phyloP scores from a whole-genome alignment of 1,140 invertebrate genomes.

The Drosophila subpulchrella region DNA sequence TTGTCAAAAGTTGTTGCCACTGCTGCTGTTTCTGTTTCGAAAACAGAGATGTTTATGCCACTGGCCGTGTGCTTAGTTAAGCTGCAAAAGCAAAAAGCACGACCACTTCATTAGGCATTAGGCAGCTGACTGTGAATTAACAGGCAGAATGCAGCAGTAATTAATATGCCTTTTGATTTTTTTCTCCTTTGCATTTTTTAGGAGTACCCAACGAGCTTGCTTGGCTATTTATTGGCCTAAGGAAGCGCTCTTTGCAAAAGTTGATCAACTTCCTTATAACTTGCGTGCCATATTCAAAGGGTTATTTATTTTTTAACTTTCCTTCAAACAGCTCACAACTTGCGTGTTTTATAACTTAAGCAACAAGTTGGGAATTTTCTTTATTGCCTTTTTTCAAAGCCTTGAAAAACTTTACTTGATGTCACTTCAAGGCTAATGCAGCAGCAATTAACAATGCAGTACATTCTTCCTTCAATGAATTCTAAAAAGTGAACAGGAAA shows the following conservation, averaged over 20 bases:
- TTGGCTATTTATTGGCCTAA: not conserved
- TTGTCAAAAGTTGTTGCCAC: slow-evolving; percentile 54
- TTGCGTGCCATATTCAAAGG: slow-evolving; percentile 10
- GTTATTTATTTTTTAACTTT: slow-evolving; percentile 8
- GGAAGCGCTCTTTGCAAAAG: not conserved
- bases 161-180: slow-evolving; percentile 27
- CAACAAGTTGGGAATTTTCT: slow-evolving; percentile 10
- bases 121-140: slow-evolving; percentile 23
- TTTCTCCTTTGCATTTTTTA: slow-evolving; percentile 12
- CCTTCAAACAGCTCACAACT: slow-evolving; percentile 4
- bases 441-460: slow-evolving; percentile 13
- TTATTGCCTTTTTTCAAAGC: not conserved
- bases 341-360: slow-evolving; percentile 16
- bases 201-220: not conserved
- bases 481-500: not conserved
- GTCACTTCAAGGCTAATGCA: not conserved
- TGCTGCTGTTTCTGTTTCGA: slow-evolving; percentile 2
- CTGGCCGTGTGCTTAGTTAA: slow-evolving; percentile 23
- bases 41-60: slow-evolving; percentile 28
- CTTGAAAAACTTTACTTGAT: not conserved
- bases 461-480: not conserved
- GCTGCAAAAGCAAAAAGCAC: slow-evolving; percentile 21
- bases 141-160: slow-evolving; percentile 23
- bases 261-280: slow-evolving; percentile 9
- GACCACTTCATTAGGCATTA: slow-evolving; percentile 42